Base-by-base conservation (phyloP, 1,140 invertebrate genomes). In the Mya arenaria region DNA sequence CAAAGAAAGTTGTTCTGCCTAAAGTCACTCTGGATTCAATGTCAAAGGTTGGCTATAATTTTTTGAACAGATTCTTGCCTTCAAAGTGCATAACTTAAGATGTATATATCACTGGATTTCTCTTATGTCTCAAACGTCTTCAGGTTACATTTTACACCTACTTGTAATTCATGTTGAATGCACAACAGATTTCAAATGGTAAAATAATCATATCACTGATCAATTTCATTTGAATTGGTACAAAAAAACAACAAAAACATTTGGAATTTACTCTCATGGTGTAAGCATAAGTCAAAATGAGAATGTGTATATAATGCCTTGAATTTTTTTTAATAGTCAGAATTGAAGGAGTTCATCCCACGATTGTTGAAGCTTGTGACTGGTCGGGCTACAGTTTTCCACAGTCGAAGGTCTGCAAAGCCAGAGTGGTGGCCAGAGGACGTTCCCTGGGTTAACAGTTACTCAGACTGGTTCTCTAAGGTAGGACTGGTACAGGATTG, bases 341-440 rank as follows among this genome's bases (percentile, higher is more conserved):
- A 87, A 55, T 41, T 87, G 34, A 80, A 78, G 48, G 84, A 85
- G 23, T 83, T 87, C 66, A 84, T 87, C 25, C 86, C 86, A 15
- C 52, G 71, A 25, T 69, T 87, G 36, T 41, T 84, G 56, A 79
- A 69, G 28, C 23, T 82, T 32, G 74, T 87, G 17, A 82, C 69
- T 19, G 75, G 85, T n/a, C 80, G 66, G 44, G 69, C 66, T 34
- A 52, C 56, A 13, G 77, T 58, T 19, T 72, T 58, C 58, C 65
- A 74, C 52, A 60, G 34, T 63, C 28, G 32, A 74, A 74, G 69
- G 69, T 80, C 72, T 19, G 68, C 39, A 13, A 75, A 78, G 44
- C 86, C 86, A 36, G 82, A 84, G 15, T 87, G 86, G 86, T 87
- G 86, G 86, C 86, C 86, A 28, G 36, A 71, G n/a, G 80, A 87